Evolutionary conservation across 2,113 vertebrate genomes (phyloP).

Genomic region (Mionectes macconnelli): DNA sequence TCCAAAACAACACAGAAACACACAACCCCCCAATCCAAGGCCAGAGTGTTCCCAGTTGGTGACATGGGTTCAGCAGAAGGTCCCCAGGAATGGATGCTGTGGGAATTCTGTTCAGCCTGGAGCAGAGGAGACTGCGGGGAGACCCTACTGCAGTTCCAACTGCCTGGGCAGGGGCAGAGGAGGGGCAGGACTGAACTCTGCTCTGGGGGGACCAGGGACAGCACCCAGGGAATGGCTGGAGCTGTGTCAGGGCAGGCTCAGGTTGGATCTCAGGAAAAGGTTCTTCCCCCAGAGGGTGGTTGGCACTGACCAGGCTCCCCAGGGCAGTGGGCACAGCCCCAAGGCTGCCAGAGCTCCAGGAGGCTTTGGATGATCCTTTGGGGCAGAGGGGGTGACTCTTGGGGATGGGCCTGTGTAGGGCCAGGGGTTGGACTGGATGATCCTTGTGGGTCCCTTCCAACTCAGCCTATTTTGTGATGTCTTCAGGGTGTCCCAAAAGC

Average conservation of each 20-base stretch:
- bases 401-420: neutral
- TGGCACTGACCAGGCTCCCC: too few relatives aligned
- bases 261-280: too few relatives aligned
- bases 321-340: too few relatives aligned
- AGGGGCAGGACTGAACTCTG: neutral
- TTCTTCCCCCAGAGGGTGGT: too few relatives aligned
- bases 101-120: neutral
- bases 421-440: neutral
- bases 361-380: too few relatives aligned
- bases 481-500: neutral
- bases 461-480: neutral
- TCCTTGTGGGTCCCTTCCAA: neutral
- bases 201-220: neutral
- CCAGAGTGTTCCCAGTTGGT: fast-evolving
- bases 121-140: neutral
- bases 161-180: neutral
- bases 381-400: too few relatives aligned
- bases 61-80: neutral
- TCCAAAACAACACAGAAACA: neutral
- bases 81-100: fast-evolving
- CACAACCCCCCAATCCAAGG: too few relatives aligned
- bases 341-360: too few relatives aligned
- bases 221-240: neutral
- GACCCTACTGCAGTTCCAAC: neutral
- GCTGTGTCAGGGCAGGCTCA: too few relatives aligned